Conservation (phyloP, 2,113 vertebrate species). For the Micromys minutus region DNA sequence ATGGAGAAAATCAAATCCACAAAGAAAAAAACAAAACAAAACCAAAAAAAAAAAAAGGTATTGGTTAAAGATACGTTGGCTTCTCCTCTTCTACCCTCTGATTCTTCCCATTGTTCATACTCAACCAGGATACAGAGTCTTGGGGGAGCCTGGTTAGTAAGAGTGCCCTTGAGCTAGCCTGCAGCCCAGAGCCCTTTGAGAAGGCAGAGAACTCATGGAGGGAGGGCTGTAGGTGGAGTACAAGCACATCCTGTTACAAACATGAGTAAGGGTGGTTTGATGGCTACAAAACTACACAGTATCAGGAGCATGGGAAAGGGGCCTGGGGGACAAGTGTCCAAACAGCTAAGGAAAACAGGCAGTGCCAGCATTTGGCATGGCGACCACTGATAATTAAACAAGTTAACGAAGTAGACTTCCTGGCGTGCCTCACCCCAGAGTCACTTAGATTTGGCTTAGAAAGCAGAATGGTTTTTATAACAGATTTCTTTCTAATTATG, state of each 20-base stretch:
- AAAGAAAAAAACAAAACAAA: not conserved
- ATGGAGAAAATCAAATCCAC: not conserved
- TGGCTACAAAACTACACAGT: not conserved
- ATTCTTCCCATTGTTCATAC: not conserved
- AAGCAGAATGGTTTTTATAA: conserved; percentile 71
- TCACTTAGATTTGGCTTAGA: conserved; percentile 69
- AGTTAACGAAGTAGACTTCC: conserved; percentile 53
- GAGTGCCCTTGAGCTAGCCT: not conserved
- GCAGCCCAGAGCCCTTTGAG: no score
- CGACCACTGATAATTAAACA: conserved; percentile 53
- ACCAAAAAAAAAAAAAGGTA: not conserved
- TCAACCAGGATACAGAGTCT: not conserved
- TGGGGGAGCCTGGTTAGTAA: not conserved
- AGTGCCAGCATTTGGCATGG: conserved; percentile 14
- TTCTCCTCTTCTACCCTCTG: not conserved
- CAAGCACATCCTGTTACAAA: not conserved
- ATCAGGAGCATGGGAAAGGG: not conserved
- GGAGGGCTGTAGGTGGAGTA: not conserved
- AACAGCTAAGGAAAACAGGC: conserved; percentile 42
- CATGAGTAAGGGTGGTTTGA: not conserved
- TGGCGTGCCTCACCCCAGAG: conserved; percentile 68
- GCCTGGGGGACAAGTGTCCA: not conserved
- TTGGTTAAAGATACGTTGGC: not conserved
- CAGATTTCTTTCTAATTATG: conserved; percentile 80
- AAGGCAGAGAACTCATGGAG: not conserved